These are phyloP conservation scores for Melanerpes formicivorus DNA, from an alignment of 2,113 vertebrate genomes.

Conservation along the genomic window DNA sequence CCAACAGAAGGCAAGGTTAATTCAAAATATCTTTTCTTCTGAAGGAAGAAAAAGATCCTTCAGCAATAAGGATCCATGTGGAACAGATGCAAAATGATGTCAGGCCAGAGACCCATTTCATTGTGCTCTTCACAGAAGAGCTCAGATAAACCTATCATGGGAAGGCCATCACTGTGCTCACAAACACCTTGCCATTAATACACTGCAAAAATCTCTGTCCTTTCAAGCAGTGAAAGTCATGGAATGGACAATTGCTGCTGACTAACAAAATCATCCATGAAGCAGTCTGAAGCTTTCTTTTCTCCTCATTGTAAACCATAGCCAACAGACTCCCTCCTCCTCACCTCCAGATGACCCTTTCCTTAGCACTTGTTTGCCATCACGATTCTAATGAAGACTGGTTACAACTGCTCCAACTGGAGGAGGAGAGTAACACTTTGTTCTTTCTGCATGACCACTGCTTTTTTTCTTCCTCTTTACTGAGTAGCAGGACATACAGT, in stretches of 20 bases:
- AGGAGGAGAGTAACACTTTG: background rate
- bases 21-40: background rate
- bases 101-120: background rate
- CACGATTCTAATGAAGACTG: background rate
- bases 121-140: background rate
- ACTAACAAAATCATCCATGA: background rate
- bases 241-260: background rate
- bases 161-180: background rate
- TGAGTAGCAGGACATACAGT: background rate
- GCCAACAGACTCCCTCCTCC: background rate
- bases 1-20: background rate
- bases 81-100: background rate
- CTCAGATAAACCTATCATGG: background rate
- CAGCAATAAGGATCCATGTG: rapidly evolving
- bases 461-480: background rate
- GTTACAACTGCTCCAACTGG: background rate
- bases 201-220: background rate
- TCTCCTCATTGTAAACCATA: background rate
- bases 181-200: background rate
- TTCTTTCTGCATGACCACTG: background rate
- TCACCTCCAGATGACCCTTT: background rate
- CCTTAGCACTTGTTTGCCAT: background rate
- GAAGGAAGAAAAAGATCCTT: background rate
- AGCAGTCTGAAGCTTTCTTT: background rate
- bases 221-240: background rate